A percentile compares a stretch with the other conserved stretches of the same genome.
Conservation (phyloP, 2,113 vertebrate species). For the Oreochromis tanganicae region DNA sequence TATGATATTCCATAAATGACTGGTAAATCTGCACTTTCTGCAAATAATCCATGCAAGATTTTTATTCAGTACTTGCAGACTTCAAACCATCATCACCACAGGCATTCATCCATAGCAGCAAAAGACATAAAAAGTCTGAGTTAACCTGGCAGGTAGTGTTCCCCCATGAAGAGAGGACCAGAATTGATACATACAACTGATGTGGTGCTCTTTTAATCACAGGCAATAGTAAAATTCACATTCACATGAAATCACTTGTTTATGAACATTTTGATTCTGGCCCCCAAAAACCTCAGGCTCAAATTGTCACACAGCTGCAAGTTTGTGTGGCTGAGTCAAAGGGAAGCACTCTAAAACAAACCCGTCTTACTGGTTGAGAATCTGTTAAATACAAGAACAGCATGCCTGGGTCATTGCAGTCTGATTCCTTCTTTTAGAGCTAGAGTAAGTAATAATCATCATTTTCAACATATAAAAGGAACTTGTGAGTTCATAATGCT, state of each 20-base stretch:
- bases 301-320: not conserved
- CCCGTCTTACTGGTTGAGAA: slow-evolving; percentile 4
- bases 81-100: not conserved
- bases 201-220: fast-evolving
- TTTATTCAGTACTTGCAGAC: not conserved
- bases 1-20: not conserved
- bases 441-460: not conserved
- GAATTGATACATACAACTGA: not conserved
- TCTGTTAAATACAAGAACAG: not conserved
- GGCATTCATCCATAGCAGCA: not conserved
- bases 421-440: not conserved
- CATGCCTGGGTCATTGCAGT: not conserved
- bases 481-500: not conserved
- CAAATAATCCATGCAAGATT: not conserved
- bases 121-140: not conserved
- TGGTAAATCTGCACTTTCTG: not conserved
- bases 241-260: not conserved
- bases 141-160: not conserved
- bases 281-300: not conserved
- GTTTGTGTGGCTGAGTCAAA: slow-evolving; percentile 11
- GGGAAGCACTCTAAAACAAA: slow-evolving; percentile 26
- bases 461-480: not conserved
- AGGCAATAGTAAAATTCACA: not conserved
- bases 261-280: not conserved
- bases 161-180: not conserved